phyloP scores from a whole-genome alignment of 1,140 invertebrate species.

The Formica selysi region DNA sequence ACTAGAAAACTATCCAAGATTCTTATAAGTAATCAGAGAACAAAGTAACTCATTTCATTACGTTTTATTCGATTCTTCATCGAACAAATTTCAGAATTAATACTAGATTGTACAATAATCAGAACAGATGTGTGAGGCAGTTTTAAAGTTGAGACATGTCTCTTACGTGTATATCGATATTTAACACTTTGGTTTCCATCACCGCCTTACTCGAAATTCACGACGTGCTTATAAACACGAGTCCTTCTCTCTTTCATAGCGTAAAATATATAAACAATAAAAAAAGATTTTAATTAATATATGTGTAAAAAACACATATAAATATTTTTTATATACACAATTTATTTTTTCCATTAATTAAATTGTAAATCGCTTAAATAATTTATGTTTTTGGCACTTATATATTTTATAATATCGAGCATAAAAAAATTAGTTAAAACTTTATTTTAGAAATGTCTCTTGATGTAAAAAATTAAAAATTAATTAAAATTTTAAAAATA shows the following conservation, averaged over 20 bases:
- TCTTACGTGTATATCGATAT: constrained; percentile 71
- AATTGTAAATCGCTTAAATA: neutral
- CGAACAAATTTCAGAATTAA: constrained; percentile 50
- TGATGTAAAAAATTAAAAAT: neutral
- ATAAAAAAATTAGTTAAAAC: neutral
- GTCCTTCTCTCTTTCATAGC: neutral
- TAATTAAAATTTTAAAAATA: neutral
- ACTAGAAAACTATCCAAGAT: constrained; percentile 38
- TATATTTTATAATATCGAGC: neutral
- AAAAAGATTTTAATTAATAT: constrained; percentile 2
- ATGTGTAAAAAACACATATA: neutral
- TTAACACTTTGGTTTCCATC: constrained; percentile 81
- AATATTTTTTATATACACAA: neutral
- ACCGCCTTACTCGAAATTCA: constrained; percentile 52
- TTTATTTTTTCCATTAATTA: constrained; percentile 6
- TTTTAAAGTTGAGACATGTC: constrained; percentile 64
- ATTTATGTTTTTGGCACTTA: neutral
- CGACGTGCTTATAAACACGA: constrained; percentile 33
- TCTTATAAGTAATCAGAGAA: constrained; percentile 40
- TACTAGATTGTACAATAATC: constrained; percentile 74
- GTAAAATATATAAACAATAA: constrained; percentile 49
- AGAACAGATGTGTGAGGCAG: constrained; percentile 62
- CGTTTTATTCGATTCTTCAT: constrained; percentile 1
- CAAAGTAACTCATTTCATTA: constrained; percentile 17
- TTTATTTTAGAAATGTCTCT: neutral